phyloP scores from a whole-genome alignment of 1,140 invertebrate species.

The Eriocheir sinensis region DNA sequence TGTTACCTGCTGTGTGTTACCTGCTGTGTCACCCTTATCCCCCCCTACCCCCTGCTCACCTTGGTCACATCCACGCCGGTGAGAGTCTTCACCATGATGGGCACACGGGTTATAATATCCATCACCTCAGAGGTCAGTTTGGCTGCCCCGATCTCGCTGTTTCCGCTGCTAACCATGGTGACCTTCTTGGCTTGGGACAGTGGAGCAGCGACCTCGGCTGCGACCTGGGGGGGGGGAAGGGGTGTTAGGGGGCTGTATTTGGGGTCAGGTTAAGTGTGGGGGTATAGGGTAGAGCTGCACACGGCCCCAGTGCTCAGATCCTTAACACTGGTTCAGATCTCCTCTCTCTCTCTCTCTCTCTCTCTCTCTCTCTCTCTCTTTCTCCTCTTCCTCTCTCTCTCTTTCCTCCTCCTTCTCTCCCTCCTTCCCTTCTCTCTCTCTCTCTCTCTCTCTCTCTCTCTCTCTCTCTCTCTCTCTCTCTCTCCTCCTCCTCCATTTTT shows the following conservation, averaged over 20 bases:
- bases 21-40: neutral
- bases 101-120: slow-evolving; percentile 94
- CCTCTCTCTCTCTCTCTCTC: too few relatives aligned
- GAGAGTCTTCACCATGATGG: slow-evolving; percentile 92
- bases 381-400: neutral
- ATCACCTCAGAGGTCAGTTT: slow-evolving; percentile 97
- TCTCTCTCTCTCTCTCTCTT: too few relatives aligned
- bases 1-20: too few relatives aligned
- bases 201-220: slow-evolving; percentile 97
- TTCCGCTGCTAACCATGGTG: slow-evolving; percentile 96
- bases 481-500: neutral
- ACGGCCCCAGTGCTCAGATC: too few relatives aligned
- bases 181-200: slow-evolving; percentile 96
- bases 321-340: too few relatives aligned
- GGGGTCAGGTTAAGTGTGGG: too few relatives aligned
- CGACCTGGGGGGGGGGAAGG: slow-evolving; percentile 85
- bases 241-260: neutral
- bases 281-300: too few relatives aligned
- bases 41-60: slow-evolving; percentile 80
- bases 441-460: neutral
- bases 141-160: slow-evolving; percentile 94
- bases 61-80: slow-evolving; percentile 96
- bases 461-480: slow-evolving; percentile 22
- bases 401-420: neutral
- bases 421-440: neutral